Conservation (phyloP, 2,113 vertebrate genomes). For the Platysteira castanea region DNA sequence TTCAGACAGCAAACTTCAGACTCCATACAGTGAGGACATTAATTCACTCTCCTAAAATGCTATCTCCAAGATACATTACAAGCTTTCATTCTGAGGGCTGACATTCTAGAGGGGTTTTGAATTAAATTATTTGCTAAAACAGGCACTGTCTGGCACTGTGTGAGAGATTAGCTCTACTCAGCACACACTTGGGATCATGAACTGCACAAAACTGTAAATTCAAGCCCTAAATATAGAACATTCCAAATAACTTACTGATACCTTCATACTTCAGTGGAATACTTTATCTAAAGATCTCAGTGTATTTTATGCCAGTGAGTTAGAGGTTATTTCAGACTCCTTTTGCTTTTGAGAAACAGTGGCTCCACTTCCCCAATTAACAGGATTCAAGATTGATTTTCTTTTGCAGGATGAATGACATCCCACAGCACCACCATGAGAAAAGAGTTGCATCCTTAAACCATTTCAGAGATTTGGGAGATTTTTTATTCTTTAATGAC, state of each 20-base stretch:
- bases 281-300: background rate
- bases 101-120: slow-evolving; percentile 49
- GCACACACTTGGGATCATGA: slow-evolving; percentile 33
- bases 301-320: background rate
- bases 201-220: slow-evolving; percentile 49
- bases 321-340: background rate
- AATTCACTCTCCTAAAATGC: background rate
- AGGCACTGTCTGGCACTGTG: slow-evolving; percentile 36
- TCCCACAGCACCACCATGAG: background rate
- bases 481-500: background rate
- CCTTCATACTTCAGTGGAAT: background rate
- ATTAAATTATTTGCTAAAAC: slow-evolving; percentile 65
- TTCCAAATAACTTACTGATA: slow-evolving; percentile 45
- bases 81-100: background rate
- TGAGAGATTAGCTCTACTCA: slow-evolving; percentile 8
- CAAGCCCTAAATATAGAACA: slow-evolving; percentile 31
- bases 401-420: background rate
- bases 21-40: background rate
- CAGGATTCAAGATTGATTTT: background rate
- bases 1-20: slow-evolving; percentile 20
- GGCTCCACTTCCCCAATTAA: background rate
- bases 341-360: background rate
- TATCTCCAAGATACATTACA: slow-evolving; percentile 24
- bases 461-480: background rate
- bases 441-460: background rate